Base-by-base conservation (phyloP, 2,113 vertebrate genomes). In the Hystrix cristata region DNA sequence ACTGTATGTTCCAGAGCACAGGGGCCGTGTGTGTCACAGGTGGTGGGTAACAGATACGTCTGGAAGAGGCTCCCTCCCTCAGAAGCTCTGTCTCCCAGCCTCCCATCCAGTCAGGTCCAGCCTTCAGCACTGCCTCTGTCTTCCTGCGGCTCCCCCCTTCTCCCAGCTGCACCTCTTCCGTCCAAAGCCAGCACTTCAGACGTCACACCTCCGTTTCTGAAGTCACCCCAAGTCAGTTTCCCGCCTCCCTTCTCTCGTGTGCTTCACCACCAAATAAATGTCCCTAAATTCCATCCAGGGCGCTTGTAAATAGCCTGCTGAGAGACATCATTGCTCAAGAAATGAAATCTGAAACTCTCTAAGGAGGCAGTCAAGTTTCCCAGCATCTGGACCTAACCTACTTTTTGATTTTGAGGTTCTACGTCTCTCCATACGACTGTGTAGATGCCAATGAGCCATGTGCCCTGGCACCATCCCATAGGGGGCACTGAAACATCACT, bases 401-500 rank as follows among this genome's bases (percentile, higher is more conserved):
- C 18, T 79, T 74, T 90, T 72, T 8, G 21, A 74, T 25, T 18
- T 71, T 43, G 64, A 57, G 13, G 21, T 57, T 85, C 69, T 60
- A 65, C 14, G 43, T 4, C 19, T 53, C 11, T 78, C 29, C 57
- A 74, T 69, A 60, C 38, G 25, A 3, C n/a, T 69, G 29, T 0
- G 12, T 15, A 25, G 74, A 87, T 5, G 62, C 27, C 84, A 60
- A 18, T 21, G 81, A 90, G 71, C 89, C 29, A 72, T 53, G 5
- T 48, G n/a, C 64, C 93, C 60, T 90, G 78, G 88, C 53, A 71
- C 53, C 81, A 64, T 79, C 95, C 93, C 93, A 88, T 23, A 90
- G 94, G 31, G 94, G 91, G 81, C 92, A 91, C 91, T 74, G 91
- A 88, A 93, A 94, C 59, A 94, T 82, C 85, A 87, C 53, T 59